Evolutionary conservation across 1,140 invertebrate species (phyloP), one percentile per base, ranked within the genome.

Genomic region (Oedothorax gibbosus): DNA sequence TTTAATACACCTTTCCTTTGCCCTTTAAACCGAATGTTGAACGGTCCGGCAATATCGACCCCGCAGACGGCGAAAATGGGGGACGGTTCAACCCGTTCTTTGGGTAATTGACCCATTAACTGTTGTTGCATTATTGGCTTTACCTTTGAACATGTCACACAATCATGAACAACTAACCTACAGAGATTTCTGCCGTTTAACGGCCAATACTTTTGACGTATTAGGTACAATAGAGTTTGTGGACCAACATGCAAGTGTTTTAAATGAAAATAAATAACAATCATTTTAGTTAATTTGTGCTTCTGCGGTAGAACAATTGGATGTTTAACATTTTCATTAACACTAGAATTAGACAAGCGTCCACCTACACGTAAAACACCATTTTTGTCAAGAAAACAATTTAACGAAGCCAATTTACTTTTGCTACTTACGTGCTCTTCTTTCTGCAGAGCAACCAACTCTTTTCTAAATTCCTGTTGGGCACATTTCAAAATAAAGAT

Each of bases 251-350:
- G 75, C 8, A 75, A 14, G n/a, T 76, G 18, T 18, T 20, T 69
- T 18, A 77, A 49, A 64, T 83, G 68, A 57, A 53, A 68, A 9
- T 73, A 57, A 18, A 75, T 20, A 15, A 71, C 35, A 10, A 83
- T 9, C 15, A 82, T 35, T 6, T 15, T 18, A 35, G 15, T 50
- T 60, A 75, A 14, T n/a, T 18, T 73, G n/a, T 71, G 80, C 56
- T 83, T 53, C 5, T 49, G 15, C 10, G 66, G 68, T 1, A 85
- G 6, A 20, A 85, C 66, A 14, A 64, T 12, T 4, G 75, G 75
- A 71, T 75, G 84, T 71, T 57, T 66, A 10, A 21, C n/a, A 65
- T 60, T 56, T n/a, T 21, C 50, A 18, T 79, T 54, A 54, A 66
- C 15, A 35, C n/a, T 12, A 60, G 54, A 73, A 35, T 60, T 62